Evolutionary conservation across 2,888 invertebrate genomes (phyloP).

Genomic region (Acleris literana): DNA sequence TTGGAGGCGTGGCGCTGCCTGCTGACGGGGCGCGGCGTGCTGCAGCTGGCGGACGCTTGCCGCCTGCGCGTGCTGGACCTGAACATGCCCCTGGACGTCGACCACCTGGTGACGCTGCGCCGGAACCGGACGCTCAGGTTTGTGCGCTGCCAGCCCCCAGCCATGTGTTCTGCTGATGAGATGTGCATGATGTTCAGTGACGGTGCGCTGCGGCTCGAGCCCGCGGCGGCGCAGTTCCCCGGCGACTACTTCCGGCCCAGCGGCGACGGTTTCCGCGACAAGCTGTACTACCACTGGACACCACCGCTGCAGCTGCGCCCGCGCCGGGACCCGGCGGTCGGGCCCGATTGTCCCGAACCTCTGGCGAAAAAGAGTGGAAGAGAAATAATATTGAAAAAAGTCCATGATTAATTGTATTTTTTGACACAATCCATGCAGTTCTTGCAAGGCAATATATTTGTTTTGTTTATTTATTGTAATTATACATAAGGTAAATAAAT

Average conservation of each 20-base stretch:
- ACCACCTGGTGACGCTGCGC: constrained; percentile 11
- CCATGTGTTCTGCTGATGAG: neutral
- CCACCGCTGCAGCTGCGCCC: constrained; percentile 19
- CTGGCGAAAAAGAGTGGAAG: no score
- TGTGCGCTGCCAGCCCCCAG: constrained; percentile 18
- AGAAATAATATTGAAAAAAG: no score
- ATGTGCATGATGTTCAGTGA: no score
- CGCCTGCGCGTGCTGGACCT: constrained; percentile 39
- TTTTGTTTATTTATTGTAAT: no score
- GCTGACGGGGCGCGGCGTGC: constrained; percentile 18
- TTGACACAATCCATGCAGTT: no score
- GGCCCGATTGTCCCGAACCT: no score
- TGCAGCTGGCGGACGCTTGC: constrained; percentile 38
- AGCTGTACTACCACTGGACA: constrained; percentile 49
- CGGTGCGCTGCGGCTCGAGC: constrained; percentile 26
- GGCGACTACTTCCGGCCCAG: constrained; percentile 42
- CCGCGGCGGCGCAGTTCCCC: constrained; percentile 40
- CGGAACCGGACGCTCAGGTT: constrained; percentile 7
- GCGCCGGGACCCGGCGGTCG: constrained; percentile 2
- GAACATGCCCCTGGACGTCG: constrained; percentile 36
- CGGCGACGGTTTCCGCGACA: constrained; percentile 47
- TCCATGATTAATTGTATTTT: no score
- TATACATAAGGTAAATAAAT: no score
- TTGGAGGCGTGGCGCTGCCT: constrained; percentile 47
- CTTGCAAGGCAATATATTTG: no score